Evolutionary conservation across 2,888 invertebrate genomes (phyloP), one percentile per base, ranked within the genome.

Genomic region (Boloria selene): DNA sequence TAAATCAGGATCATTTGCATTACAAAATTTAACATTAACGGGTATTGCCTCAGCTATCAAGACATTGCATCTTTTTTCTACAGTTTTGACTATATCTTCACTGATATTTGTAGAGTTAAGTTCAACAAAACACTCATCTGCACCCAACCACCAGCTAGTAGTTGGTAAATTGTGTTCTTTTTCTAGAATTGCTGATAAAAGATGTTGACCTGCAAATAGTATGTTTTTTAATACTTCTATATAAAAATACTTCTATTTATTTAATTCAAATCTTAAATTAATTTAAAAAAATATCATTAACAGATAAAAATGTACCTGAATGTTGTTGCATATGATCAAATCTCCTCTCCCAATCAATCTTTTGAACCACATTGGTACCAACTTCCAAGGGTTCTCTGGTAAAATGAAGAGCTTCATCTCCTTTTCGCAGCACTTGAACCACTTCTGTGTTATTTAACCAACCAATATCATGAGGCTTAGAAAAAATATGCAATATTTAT

Each of bases 281-380:
- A 7, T 38, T 38, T n/a, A n/a, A n/a, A n/a, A 10, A 10, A 38
- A 38, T 38, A 38, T 38, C 7, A 31, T 31, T 31, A 31, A 51
- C 16, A 51, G 13, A 10, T 22, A 2, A 13, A 51, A 49, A 58
- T 49, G 59, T 80, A 95, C 96, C 96, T 77, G 97, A 96, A 90
- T 98, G 97, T 78, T 97, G 97, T 79, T 97, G 97, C 97, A 97
- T 98, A 79, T 97, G 96, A 81, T 97, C 97, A 80, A 96, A 95
- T 60, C 97, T 89, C 67, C 97, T 92, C 0, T 93, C 84, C 97
- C 97, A 98, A 81, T 97, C 94, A 5, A 97, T 80, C 26, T 81
- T 88, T 78, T 96, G 94, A 13, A 87, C 82, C 0, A 96, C 96
- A 50, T 87, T 81, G 0, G 93, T 86, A 0, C 96, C 96, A 22